Percentiles rank a stretch among this genome's conserved stretches.
These are phyloP conservation scores for Xylota segnis DNA, from an alignment of 2,888 invertebrate species.

Conservation along the genomic window DNA sequence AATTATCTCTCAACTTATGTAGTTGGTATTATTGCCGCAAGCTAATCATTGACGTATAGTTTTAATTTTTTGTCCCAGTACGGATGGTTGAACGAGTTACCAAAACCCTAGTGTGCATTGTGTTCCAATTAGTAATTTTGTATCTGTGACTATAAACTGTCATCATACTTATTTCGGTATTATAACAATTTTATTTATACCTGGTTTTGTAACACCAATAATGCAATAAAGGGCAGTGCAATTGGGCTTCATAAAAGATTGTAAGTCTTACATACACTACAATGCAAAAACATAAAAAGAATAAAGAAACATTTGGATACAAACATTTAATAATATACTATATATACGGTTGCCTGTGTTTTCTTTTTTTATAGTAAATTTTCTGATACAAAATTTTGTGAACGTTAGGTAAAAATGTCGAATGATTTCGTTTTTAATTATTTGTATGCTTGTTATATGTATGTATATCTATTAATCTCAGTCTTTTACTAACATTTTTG, in stretches of 20 bases:
- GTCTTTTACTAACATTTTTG: conserved; percentile 55
- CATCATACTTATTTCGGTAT: not conserved
- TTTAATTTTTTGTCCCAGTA: not conserved
- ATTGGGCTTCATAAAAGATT: conserved; percentile 1
- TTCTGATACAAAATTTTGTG: conserved; percentile 33
- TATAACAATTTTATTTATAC: not conserved
- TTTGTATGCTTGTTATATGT: conserved; percentile 48
- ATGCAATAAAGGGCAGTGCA: not conserved
- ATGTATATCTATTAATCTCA: conserved; percentile 56
- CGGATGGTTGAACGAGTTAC: not conserved
- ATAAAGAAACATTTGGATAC: not conserved
- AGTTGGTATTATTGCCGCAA: not conserved
- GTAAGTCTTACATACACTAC: not conserved
- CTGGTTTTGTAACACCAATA: not conserved
- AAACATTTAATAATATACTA: conserved; percentile 10
- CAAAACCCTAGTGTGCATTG: not conserved
- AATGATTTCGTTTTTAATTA: conserved; percentile 19
- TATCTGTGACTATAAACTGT: not conserved
- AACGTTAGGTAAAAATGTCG: conserved; percentile 37
- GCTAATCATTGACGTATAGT: not conserved
- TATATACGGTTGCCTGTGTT: not conserved
- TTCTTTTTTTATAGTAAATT: conserved; percentile 9
- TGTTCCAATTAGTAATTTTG: not conserved
- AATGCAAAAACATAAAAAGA: not conserved
- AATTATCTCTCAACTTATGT: too few species aligned